phyloP scores from a whole-genome alignment of 2,113 vertebrate species.

The Phalacrocorax carbo region DNA sequence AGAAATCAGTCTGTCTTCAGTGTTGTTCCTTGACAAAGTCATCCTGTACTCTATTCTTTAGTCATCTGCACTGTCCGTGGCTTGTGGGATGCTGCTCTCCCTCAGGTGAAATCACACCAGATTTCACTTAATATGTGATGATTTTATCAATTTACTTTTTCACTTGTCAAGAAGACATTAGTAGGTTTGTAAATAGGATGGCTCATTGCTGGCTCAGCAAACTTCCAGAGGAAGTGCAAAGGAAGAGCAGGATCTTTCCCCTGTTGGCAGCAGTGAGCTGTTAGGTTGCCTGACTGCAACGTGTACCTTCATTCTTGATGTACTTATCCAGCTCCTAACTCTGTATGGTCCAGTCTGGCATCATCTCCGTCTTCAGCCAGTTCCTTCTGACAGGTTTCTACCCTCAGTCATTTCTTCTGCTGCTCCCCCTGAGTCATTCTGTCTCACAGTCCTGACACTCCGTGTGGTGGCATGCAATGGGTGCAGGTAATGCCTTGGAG shows the following conservation, averaged over 20 bases:
- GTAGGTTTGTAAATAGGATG: neutral
- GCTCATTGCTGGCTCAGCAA: neutral
- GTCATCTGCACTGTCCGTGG: neutral
- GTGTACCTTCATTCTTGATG: neutral
- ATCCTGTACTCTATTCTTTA: neutral
- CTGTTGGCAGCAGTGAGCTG: neutral
- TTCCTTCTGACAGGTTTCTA: neutral
- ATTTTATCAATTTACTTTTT: too few species aligned
- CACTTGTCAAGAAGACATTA: neutral
- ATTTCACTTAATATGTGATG: neutral
- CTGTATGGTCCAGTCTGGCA: neutral
- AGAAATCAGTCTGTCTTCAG: neutral
- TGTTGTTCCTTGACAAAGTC: neutral
- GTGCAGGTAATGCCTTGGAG: neutral
- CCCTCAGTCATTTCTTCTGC: neutral
- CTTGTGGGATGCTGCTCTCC: neutral
- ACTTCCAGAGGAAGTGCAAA: neutral
- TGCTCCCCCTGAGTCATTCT: neutral
- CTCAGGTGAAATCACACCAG: neutral
- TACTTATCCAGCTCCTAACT: neutral
- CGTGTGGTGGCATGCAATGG: fast-evolving
- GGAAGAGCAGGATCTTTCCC: neutral
- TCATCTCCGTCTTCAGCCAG: neutral
- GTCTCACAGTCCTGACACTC: neutral
- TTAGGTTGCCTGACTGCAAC: neutral